Conservation (phyloP, 2,113 vertebrate genomes). For the Ramphastos sulfuratus region DNA sequence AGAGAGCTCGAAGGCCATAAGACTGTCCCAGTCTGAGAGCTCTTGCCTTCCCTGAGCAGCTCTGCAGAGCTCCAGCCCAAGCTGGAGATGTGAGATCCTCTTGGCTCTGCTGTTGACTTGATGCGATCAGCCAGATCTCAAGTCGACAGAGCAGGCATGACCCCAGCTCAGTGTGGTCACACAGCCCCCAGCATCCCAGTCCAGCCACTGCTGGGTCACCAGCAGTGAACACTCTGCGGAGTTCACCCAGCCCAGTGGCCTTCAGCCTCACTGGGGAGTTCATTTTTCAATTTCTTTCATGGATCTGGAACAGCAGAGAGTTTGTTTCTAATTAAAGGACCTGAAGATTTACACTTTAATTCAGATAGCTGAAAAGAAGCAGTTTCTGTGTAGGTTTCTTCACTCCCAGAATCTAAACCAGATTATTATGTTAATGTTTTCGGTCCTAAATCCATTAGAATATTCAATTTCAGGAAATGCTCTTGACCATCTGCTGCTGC, state of each 20-base stretch:
- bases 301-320: not conserved
- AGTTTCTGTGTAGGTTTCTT: conserved; percentile 41
- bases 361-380: conserved; percentile 33
- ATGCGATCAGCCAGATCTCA: not conserved
- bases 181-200: rapidly evolving
- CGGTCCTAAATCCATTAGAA: conserved; percentile 52
- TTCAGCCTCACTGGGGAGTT: not conserved
- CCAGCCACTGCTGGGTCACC: rapidly evolving
- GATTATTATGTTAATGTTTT: conserved; percentile 69
- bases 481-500: conserved; percentile 70
- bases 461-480: conserved; percentile 67
- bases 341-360: conserved; percentile 24
- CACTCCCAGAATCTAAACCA: conserved; percentile 41
- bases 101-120: rapidly evolving
- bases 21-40: rapidly evolving
- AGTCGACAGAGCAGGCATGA: not conserved
- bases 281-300: conserved; percentile 41
- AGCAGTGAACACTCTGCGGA: not conserved
- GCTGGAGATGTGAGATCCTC: rapidly evolving
- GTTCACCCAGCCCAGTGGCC: not conserved
- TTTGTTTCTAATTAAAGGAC: conserved; percentile 60
- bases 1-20: rapidly evolving
- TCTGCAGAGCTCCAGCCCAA: rapidly evolving
- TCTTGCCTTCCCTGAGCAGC: not conserved
- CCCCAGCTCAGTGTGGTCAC: not conserved